Percentiles rank a stretch among this genome's conserved stretches.
Evolutionary conservation across 2,888 invertebrate species (phyloP).

Genomic region (Ormia ochracea): DNA sequence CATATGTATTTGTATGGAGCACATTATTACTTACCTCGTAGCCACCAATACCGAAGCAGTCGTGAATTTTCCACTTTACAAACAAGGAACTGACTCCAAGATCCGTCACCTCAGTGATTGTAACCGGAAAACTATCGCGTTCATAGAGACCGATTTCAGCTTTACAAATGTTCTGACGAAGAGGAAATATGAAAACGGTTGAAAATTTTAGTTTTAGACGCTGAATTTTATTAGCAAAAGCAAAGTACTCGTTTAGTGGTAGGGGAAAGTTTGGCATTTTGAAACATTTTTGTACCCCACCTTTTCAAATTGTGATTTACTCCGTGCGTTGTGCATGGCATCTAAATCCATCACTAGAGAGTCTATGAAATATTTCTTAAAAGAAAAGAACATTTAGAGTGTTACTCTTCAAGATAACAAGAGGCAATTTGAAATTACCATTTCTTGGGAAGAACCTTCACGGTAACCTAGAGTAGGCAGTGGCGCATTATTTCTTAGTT

Average conservation of each 20-base stretch:
- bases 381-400: neutral
- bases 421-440: constrained; percentile 47
- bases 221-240: neutral
- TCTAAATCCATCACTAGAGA: constrained; percentile 71
- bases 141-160: constrained; percentile 54
- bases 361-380: constrained; percentile 72
- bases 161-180: constrained; percentile 42
- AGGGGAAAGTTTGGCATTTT: no score
- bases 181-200: neutral
- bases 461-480: constrained; percentile 59
- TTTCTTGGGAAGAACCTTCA: constrained; percentile 16
- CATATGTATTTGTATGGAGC: neutral
- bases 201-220: neutral
- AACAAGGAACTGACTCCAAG: constrained; percentile 71
- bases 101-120: constrained; percentile 69
- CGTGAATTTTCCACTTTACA: constrained; percentile 71
- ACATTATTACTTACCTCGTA: constrained; percentile 70
- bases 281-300: constrained; percentile 48
- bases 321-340: constrained; percentile 70
- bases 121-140: constrained; percentile 70
- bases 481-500: constrained; percentile 42
- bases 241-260: no score
- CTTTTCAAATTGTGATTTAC: constrained; percentile 63
- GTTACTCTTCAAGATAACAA: neutral
- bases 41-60: constrained; percentile 70